Base-by-base conservation (phyloP, 1,140 invertebrate genomes). In the Monochamus saltuarius region DNA sequence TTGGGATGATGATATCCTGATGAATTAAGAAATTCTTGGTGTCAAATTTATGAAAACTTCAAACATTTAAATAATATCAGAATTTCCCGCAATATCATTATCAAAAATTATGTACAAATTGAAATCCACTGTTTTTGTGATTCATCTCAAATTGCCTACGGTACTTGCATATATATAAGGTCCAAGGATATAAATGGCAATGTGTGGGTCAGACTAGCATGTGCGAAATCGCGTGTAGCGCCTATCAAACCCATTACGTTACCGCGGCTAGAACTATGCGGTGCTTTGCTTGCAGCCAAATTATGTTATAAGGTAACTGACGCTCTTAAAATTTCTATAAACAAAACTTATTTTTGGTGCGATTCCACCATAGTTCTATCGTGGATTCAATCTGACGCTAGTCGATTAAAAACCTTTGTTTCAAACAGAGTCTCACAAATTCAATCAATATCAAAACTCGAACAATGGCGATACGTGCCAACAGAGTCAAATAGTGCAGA, bases 361-460 rank as follows among this genome's bases (percentile, higher is more conserved):
- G 73, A 80, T 56, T 76, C 74, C 2, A 77, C 71, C 2, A 71
- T 78, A 0, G 73, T 77, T 2, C 51, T 78, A n/a, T 61, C 64
- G 4, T 80, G 78, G 78, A 58, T 79, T 19, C 63, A 56, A 7
- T 66, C 62, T 14, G 56, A 62, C 13, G 74, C 77, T 6, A 60
- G 56, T 52, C 36, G 49, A 37, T 72, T 73, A 56, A 72, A 72
- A 49, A 68, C 71, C 0, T 80, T 78, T 47, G 73, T 75, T 8
- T 64, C 62, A 4, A 75, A 79, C 61, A 54, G 73, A 42, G 69
- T 78, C 1, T 45, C 56, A 34, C 36, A n/a, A n/a, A n/a, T n/a
- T n/a, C n/a, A n/a, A n/a, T n/a, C n/a, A n/a, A n/a, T n/a, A n/a
- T n/a, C n/a, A n/a, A n/a, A n/a, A n/a, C n/a, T n/a, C n/a, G n/a